Evolutionary conservation across 2,888 invertebrate genomes (phyloP), one percentile per base, ranked within the genome.

Genomic region (Leucania comma): DNA sequence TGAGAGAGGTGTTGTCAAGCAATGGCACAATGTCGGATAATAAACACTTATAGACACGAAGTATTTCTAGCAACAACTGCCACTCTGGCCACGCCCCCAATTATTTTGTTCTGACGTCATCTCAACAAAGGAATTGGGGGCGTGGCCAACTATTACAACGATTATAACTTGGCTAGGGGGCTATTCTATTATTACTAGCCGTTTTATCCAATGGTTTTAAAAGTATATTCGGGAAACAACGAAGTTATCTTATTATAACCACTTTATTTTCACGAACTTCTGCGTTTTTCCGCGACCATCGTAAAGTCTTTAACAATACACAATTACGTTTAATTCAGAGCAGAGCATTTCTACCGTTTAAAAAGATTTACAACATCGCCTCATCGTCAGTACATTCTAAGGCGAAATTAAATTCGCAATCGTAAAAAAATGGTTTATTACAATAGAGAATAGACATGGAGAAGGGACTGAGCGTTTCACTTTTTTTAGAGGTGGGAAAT

Each of bases 341-440:
- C 24, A 46, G 29, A 26, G 8, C 54, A 57, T 53, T 57, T 22
- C 20, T 3, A 14, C 61, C 35, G 60, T 63, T 66, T 66, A 29
- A 69, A 69, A 59, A 74, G 74, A 74, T 78, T 78, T 66, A 79
- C 63, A 70, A 57, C 56, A 50, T 32, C 12, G 53, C 42, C 26
- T 46, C 48, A 48, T 53, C 57, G 79, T 75, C 63, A 66, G 63
- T 60, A n/a, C 53, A 9, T 59, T 64, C 42, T 3, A 1, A 66
- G 29, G 22, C 24, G 24, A n/a, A 63, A 62, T 66, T 78, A 60
- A 59, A 78, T 60, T 64, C 50, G 59, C 54, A 66, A 63, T 78
- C 51, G 56, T 59, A 66, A 61, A 79, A 64, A 3, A 65, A 53
- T 35, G 54, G 51, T 51, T 67, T 65, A 61, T 61, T 62, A 51